Percentiles rank a stretch among this genome's conserved stretches.
Conservation (phyloP, 1,140 invertebrate species). For the Hypothenemus hampei region DNA sequence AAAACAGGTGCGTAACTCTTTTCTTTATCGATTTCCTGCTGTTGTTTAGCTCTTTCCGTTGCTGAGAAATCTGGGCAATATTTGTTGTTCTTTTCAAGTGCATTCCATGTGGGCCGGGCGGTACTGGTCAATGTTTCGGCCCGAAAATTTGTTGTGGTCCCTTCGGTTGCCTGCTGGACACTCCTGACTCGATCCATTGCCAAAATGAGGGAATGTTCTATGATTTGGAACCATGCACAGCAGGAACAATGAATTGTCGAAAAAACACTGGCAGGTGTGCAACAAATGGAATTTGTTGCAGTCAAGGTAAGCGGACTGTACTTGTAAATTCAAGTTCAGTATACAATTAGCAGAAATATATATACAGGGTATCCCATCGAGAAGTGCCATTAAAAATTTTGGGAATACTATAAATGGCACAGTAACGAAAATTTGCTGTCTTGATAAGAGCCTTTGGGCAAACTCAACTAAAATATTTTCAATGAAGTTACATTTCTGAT, state of each 20-base stretch:
- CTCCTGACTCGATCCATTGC: constrained; percentile 49
- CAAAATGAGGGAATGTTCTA: constrained; percentile 43
- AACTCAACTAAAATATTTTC: background rate
- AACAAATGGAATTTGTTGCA: constrained; percentile 50
- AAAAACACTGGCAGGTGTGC: constrained; percentile 51
- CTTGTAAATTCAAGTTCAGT: background rate
- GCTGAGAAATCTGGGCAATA: too few relatives aligned
- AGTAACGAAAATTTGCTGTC: background rate
- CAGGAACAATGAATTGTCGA: constrained; percentile 49
- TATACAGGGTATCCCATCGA: background rate
- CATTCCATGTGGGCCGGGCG: constrained; percentile 47
- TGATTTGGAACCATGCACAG: constrained; percentile 49
- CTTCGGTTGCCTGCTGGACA: constrained; percentile 51
- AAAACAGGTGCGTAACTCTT: constrained; percentile 37
- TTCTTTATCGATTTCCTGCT: background rate
- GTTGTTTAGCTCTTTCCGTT: background rate
- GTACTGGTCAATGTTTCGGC: constrained; percentile 51
- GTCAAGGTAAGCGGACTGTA: constrained; percentile 46
- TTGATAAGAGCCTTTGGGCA: background rate
- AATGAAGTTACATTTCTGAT: background rate
- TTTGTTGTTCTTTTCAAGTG: too few relatives aligned
- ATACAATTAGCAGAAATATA: constrained; percentile 2
- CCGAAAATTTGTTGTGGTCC: constrained; percentile 51
- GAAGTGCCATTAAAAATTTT: background rate
- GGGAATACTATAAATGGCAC: background rate